Percentiles rank a stretch among this genome's conserved stretches.
phyloP scores from a whole-genome alignment of 1,140 invertebrate species.

The Batillaria attramentaria region DNA sequence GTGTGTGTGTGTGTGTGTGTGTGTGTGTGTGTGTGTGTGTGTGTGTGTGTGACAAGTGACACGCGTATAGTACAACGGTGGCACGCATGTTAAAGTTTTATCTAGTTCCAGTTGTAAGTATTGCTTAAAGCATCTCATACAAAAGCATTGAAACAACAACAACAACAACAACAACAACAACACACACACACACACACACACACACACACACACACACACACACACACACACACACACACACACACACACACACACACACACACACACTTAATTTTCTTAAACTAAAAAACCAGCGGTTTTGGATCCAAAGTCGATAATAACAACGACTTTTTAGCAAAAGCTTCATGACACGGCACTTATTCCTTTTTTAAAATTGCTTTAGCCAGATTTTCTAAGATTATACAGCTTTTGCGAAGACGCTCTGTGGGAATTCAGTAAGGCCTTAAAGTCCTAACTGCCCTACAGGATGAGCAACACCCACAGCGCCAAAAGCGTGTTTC shows the following conservation, averaged over 20 bases:
- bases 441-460: no score
- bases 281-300: no score
- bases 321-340: no score
- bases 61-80: background rate
- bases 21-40: background rate
- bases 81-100: background rate
- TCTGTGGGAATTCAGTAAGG: no score
- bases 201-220: background rate
- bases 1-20: slow-evolving; percentile 8
- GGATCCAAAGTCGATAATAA: no score
- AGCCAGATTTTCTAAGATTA: no score
- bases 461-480: no score
- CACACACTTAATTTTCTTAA: background rate
- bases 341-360: no score
- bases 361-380: no score
- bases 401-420: no score
- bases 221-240: slow-evolving; percentile 9
- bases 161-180: background rate
- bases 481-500: no score
- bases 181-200: slow-evolving; percentile 4
- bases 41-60: background rate
- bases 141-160: background rate
- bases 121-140: background rate
- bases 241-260: slow-evolving; percentile 9
- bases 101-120: background rate